Evolutionary conservation across 2,113 vertebrate genomes (phyloP).

Genomic region (Dascyllus trimaculatus): DNA sequence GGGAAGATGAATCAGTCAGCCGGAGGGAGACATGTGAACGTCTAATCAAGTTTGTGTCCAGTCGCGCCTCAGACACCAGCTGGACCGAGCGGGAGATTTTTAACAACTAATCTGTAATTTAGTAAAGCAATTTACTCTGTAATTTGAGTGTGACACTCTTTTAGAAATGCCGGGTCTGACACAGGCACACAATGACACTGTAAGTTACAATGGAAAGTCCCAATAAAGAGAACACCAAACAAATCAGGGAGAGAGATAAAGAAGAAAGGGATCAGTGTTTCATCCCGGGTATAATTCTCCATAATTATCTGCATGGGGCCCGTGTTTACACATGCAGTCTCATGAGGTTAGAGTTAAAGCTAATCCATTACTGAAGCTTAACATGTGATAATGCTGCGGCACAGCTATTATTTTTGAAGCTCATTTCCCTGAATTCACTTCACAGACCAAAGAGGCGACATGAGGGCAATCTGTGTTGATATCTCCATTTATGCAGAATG

Average conservation of each 20-base stretch:
- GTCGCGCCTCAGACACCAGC: slow-evolving; percentile 27
- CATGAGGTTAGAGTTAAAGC: slow-evolving; percentile 69
- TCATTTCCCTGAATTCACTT: background rate
- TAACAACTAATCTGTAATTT: slow-evolving; percentile 41
- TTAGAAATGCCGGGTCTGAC: background rate
- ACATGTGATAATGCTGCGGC: slow-evolving; percentile 58
- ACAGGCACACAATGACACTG: slow-evolving; percentile 9
- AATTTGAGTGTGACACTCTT: slow-evolving; percentile 40
- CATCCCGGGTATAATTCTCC: slow-evolving; percentile 55
- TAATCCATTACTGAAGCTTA: slow-evolving; percentile 68
- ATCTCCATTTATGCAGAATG: background rate
- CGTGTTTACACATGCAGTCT: slow-evolving; percentile 72
- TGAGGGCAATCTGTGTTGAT: background rate
- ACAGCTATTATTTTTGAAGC: slow-evolving; percentile 22
- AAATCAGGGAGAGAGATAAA: slow-evolving; percentile 46
- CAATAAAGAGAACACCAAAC: slow-evolving; percentile 56
- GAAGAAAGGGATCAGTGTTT: slow-evolving; percentile 64
- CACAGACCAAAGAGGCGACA: slow-evolving; percentile 4
- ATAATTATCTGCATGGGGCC: slow-evolving; percentile 69
- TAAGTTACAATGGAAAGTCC: slow-evolving; percentile 58
- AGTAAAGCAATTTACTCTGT: slow-evolving; percentile 45
- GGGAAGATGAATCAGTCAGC: slow-evolving; percentile 40
- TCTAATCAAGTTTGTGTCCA: slow-evolving; percentile 28
- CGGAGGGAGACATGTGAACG: slow-evolving; percentile 31
- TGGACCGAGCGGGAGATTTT: slow-evolving; percentile 17